Conservation (phyloP, 2,888 invertebrate species). For the Scaptomyza flava region DNA sequence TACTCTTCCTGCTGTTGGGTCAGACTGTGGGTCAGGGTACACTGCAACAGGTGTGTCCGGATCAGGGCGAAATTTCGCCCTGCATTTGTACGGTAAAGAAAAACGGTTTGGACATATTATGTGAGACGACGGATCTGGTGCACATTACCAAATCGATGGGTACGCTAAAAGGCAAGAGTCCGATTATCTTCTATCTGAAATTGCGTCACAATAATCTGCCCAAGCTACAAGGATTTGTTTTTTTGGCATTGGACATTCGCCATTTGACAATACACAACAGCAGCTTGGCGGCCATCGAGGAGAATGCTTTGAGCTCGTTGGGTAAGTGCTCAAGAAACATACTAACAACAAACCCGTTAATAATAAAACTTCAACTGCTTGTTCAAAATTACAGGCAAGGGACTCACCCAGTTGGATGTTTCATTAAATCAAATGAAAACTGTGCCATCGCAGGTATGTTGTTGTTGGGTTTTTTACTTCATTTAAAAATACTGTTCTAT, state of each 20-base stretch:
- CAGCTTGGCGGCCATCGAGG: conserved; percentile 93
- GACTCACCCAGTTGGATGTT: conserved; percentile 94
- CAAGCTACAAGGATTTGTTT: conserved; percentile 93
- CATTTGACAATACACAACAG: conserved; percentile 95
- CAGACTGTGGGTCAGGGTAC: conserved; percentile 67
- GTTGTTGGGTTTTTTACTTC: not conserved
- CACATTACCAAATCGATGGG: conserved; percentile 93
- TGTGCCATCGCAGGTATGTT: conserved; percentile 88
- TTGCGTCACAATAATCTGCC: conserved; percentile 93
- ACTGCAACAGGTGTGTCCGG: conserved; percentile 89
- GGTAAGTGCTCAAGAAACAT: conserved; percentile 86
- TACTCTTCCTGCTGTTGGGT: conserved; percentile 14
- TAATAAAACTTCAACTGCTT: not conserved
- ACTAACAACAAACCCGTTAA: not conserved
- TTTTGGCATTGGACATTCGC: conserved; percentile 93
- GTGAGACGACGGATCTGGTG: conserved; percentile 93
- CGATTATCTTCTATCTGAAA: conserved; percentile 94
- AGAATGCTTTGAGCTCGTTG: conserved; percentile 93
- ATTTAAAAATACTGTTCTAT: too few species aligned
- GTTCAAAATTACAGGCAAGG: conserved; percentile 87
- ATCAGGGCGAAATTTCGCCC: conserved; percentile 90
- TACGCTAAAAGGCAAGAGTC: conserved; percentile 91
- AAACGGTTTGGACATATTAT: conserved; percentile 94
- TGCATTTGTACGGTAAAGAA: conserved; percentile 94
- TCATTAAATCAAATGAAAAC: conserved; percentile 92